Conservation (phyloP, 2,888 invertebrate genomes). For the Ischnura elegans region DNA sequence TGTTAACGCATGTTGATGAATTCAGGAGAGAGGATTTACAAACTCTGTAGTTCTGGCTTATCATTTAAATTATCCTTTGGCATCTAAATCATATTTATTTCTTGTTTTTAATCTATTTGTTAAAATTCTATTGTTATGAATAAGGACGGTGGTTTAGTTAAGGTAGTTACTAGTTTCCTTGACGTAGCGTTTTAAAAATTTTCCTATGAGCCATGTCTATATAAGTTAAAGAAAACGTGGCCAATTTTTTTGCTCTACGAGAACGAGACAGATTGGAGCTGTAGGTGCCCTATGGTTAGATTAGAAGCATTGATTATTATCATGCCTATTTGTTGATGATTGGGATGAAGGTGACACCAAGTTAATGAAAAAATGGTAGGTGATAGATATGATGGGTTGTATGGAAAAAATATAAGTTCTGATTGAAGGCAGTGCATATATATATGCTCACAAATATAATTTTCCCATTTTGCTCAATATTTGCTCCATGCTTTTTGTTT, state of each 20-base stretch:
- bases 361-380: neutral
- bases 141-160: neutral
- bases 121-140: neutral
- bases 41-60: neutral
- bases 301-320: neutral
- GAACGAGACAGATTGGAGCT: neutral
- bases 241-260: neutral
- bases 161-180: constrained; percentile 3
- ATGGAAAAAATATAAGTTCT: constrained; percentile 7
- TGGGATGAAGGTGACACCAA: neutral
- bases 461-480: constrained; percentile 61
- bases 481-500: constrained; percentile 46
- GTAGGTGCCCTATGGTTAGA: neutral
- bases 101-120: constrained; percentile 37
- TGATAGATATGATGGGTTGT: neutral
- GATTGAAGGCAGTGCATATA: constrained; percentile 62
- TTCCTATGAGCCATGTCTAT: constrained; percentile 20
- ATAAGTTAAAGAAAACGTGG: constrained; percentile 25
- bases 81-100: constrained; percentile 29
- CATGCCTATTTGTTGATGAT: neutral
- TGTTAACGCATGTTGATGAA: neutral
- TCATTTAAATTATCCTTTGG: neutral
- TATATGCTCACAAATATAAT: constrained; percentile 62
- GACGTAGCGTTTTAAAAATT: neutral
- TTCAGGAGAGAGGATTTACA: neutral